Conservation (phyloP, 2,113 vertebrate species). For the Callochromis pleurospilus region DNA sequence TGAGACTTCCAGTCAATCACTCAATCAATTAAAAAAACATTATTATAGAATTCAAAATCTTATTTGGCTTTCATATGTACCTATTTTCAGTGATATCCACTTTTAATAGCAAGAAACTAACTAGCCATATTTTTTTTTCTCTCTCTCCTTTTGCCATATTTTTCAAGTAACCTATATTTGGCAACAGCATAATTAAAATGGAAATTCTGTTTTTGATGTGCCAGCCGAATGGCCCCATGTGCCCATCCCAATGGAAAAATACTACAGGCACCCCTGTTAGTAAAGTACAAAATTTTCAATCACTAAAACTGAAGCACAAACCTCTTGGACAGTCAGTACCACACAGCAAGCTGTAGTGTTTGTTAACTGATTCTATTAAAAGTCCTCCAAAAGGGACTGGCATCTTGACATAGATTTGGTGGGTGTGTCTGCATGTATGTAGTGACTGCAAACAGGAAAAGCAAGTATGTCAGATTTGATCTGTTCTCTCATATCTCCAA, state of each 20-base stretch:
- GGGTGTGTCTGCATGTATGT: background rate
- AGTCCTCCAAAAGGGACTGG: background rate
- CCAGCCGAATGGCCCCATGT: background rate
- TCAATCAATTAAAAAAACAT: background rate
- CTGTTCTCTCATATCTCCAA: background rate
- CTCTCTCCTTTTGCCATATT: background rate
- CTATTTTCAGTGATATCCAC: background rate
- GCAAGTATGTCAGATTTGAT: background rate
- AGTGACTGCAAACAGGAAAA: background rate
- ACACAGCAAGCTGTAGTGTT: background rate
- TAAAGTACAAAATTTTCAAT: background rate
- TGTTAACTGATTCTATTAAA: background rate
- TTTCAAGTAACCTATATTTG: background rate
- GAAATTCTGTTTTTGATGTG: background rate
- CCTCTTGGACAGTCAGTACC: background rate
- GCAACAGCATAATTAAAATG: background rate
- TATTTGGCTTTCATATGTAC: background rate
- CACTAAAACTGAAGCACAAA: background rate
- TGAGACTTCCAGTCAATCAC: background rate
- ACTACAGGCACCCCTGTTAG: background rate
- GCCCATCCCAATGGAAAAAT: background rate
- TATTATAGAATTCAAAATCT: background rate
- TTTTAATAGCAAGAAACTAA: background rate
- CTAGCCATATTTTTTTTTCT: background rate
- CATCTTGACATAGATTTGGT: background rate